A percentile compares a stretch with the other conserved stretches of the same genome.
phyloP scores from a whole-genome alignment of 2,797 vertebrate species.

The Rhincodon typus region DNA sequence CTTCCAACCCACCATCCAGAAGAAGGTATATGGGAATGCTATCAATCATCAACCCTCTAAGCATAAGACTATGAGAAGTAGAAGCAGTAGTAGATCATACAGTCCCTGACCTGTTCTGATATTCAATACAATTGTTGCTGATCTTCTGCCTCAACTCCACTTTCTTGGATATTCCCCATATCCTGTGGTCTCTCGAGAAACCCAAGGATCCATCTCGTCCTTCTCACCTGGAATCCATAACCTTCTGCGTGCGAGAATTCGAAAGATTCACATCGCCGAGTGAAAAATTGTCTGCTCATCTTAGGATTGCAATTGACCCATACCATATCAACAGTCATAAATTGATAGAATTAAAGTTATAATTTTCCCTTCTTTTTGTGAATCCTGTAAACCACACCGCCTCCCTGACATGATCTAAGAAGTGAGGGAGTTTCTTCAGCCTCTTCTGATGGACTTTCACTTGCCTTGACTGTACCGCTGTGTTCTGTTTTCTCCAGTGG shows the following conservation, averaged over 20 bases:
- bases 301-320: no score
- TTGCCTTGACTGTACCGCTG: no score
- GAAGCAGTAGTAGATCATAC: neutral
- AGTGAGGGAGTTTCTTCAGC: no score
- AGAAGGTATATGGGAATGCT: neutral
- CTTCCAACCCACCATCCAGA: neutral
- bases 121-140: neutral
- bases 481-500: neutral
- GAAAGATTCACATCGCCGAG: neutral
- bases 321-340: no score
- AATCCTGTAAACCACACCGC: no score
- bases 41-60: neutral
- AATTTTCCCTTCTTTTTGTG: no score
- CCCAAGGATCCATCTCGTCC: neutral
- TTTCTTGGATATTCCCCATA: neutral
- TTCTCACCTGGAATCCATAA: neutral
- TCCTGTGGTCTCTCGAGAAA: neutral
- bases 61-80: neutral
- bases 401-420: no score
- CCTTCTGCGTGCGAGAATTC: neutral
- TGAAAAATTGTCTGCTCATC: neutral
- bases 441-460: no score
- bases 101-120: neutral
- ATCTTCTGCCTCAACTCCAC: neutral
- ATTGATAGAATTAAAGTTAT: no score